Evolutionary conservation across 2,113 vertebrate genomes (phyloP).

Genomic region (Probosciger aterrimus): DNA sequence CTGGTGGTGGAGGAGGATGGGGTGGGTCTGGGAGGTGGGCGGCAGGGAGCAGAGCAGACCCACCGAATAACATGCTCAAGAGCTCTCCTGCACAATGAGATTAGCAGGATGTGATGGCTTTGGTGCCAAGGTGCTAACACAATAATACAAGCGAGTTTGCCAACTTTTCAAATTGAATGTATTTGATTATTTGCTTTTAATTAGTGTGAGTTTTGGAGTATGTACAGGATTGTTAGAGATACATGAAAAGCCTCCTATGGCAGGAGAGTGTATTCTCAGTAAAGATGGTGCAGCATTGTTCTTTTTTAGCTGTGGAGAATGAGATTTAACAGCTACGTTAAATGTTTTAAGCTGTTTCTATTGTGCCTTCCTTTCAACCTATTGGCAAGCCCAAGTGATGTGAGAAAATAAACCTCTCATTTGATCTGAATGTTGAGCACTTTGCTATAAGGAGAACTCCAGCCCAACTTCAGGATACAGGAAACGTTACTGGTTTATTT

Average conservation of each 20-base stretch:
- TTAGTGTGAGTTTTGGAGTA: conserved; percentile 86
- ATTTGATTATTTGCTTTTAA: conserved; percentile 88
- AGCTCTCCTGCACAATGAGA: conserved; percentile 81
- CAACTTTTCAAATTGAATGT: conserved; percentile 87
- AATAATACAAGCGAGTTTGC: conserved; percentile 82
- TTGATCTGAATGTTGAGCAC: conserved; percentile 53
- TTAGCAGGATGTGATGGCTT: conserved; percentile 75
- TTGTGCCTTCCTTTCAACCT: conserved; percentile 75
- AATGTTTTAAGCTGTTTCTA: conserved; percentile 68
- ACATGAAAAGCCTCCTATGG: conserved; percentile 73
- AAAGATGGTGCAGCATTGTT: conserved; percentile 72
- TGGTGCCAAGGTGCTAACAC: conserved; percentile 85
- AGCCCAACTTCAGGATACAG: conserved; percentile 5
- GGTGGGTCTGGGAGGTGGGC: neutral
- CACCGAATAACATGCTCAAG: conserved; percentile 66
- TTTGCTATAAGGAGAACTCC: conserved; percentile 30
- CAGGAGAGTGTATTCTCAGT: conserved; percentile 65
- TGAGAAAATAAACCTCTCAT: conserved; percentile 68
- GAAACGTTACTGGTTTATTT: neutral
- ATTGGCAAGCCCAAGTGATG: conserved; percentile 69
- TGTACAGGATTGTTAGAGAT: conserved; percentile 84
- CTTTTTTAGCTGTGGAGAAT: conserved; percentile 77
- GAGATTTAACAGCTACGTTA: conserved; percentile 78
- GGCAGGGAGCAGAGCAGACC: conserved; percentile 15
- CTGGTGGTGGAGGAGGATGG: neutral